Conservation (phyloP, 2,797 vertebrate species). For the Takifugu ocellatus region DNA sequence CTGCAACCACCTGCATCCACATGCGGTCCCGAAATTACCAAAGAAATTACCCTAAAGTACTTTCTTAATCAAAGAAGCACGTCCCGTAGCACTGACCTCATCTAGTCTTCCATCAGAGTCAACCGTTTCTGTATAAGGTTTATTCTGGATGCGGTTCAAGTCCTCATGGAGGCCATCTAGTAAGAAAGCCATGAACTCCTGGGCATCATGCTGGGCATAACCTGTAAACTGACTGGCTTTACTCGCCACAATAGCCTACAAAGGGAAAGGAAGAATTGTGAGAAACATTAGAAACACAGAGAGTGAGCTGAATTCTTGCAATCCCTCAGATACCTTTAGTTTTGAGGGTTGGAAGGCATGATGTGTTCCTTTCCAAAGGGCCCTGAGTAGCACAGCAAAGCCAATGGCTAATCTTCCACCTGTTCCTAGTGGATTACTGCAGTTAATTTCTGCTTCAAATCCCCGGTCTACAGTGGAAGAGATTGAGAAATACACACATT, state of each 20-base stretch:
- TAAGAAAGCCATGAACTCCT: conserved; percentile 99
- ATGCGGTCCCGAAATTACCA: conserved; percentile 7
- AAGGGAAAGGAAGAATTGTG: background rate
- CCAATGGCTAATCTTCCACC: conserved; percentile 92
- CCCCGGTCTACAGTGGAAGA: conserved; percentile 80
- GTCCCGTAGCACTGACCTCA: conserved; percentile 70
- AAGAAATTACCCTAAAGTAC: background rate
- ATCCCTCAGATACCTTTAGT: conserved; percentile 82
- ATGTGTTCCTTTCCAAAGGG: conserved; percentile 96
- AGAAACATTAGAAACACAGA: background rate
- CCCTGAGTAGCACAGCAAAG: conserved; percentile 91
- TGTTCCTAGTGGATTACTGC: conserved; percentile 91
- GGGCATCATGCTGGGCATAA: conserved; percentile 96
- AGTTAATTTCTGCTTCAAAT: conserved; percentile 97
- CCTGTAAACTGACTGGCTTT: conserved; percentile 99
- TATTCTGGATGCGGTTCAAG: conserved; percentile 96
- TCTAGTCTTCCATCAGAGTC: conserved; percentile 90
- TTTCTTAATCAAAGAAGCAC: too few species aligned
- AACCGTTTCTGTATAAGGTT: conserved; percentile 94
- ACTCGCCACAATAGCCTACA: conserved; percentile 93
- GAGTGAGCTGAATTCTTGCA: background rate
- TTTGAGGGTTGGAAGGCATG: conserved; percentile 98
- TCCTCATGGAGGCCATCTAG: conserved; percentile 96
- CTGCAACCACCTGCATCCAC: conserved; percentile 87
- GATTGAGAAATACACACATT: background rate